Conservation (phyloP, 2,113 vertebrate species). For the Isurus oxyrinchus region DNA sequence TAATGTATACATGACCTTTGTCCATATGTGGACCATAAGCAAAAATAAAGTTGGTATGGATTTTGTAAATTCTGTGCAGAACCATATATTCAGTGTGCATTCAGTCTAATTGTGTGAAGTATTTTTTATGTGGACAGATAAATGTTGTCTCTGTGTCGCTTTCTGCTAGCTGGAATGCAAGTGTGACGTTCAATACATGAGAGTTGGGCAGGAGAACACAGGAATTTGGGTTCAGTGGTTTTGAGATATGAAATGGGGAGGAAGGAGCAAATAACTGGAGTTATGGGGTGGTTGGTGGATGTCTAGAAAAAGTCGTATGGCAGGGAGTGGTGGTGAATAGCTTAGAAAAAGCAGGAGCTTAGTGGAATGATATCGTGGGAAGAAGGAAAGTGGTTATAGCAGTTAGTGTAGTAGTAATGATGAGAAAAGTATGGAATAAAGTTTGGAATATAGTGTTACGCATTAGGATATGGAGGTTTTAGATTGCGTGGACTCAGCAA, state of each 20-base stretch:
- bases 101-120: no score
- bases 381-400: not conserved
- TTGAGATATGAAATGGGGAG: not conserved
- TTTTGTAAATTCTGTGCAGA: no score
- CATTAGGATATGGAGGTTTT: not conserved
- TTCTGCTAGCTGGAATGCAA: no score
- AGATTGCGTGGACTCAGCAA: not conserved
- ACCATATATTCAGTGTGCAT: no score
- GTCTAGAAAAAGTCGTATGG: not conserved
- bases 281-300: not conserved
- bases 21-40: no score
- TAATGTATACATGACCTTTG: no score
- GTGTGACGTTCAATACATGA: no score
- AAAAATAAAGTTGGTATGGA: no score
- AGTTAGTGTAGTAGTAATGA: not conserved
- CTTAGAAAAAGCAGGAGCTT: no score
- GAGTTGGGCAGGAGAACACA: not conserved
- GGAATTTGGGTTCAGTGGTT: not conserved
- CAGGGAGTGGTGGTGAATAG: not conserved
- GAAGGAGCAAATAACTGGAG: not conserved
- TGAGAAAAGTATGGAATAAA: not conserved
- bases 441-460: not conserved
- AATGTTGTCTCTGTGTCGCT: no score
- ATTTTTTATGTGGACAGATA: no score
- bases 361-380: no score